Base-by-base conservation (phyloP, 2,888 invertebrate genomes). In the Cordilura impudica region DNA sequence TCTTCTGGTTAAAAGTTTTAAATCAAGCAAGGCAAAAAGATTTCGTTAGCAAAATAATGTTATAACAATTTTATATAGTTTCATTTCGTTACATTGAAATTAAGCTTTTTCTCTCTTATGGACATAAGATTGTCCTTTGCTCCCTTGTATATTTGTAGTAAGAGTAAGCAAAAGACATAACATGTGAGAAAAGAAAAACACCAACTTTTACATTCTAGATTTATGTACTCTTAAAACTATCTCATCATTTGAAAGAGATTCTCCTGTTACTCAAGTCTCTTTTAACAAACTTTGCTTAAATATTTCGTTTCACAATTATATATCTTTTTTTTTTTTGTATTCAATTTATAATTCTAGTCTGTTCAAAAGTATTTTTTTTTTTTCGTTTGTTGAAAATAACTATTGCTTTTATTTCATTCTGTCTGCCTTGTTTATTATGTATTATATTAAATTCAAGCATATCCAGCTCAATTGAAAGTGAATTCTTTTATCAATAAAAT, bases 401-500 rank as follows among this genome's bases (percentile, higher is more conserved):
- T 58, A 29, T 35, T 14, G 8, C 5, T 26, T 53, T n/a, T 8
- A 6, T 26, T 60, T 53, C 21, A 39, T 29, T 12, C 35, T 47
- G 21, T 47, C 10, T 43, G 12, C 35, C 35, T n/a, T 39, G 35
- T 39, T 39, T 58, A 23, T 53, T 29, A 4, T 6, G 14, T 26
- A 49, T 54, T 39, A 8, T 2, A 69, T 71, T 73, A 43, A 56
- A 71, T 19, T 67, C 67, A 79, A 67, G 81, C 82, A 82, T 81
- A 78, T 81, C 78, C 56, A 72, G 77, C 79, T 74, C 78, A 79
- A 79, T 74, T 78, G 54, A 65, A 77, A 58, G 23, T 51, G 39
- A 53, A 35, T 67, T 58, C 12, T 47, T 49, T 70, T 78, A 78
- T 78, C 72, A 78, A 47, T 51, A 72, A 54, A 45, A 45, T 77